Evolutionary conservation across 2,888 invertebrate genomes (phyloP), one percentile per base, ranked within the genome.

Genomic region (Harpalus rubripes): DNA sequence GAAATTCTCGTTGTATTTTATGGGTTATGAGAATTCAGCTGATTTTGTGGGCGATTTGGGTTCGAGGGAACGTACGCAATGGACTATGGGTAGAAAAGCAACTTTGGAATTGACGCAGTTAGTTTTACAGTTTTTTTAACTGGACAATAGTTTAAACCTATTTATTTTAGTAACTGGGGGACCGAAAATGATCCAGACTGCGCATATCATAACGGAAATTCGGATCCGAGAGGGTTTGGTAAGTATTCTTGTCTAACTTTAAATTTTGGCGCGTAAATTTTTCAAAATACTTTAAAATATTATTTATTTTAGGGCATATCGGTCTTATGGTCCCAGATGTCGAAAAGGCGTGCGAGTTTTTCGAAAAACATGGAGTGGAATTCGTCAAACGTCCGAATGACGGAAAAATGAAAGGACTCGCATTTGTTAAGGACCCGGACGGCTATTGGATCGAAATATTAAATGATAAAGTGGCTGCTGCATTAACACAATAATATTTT

Each of bases 351-450:
- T 98, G 98, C 90, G 95, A 95, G 88, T 90, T 92, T 88, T 98
- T 99, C 90, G 97, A 98, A 89, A 93, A 95, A 87, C 92, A 95
- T 84, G 96, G 96, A 0, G 98, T 98, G 4, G 95, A 96, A 86
- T 99, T 98, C 91, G 93, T 98, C 0, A 99, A 98, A 90, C 95
- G 94, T 87, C 98, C 98, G 0, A 94, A 96, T 88, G 98, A 97
- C 88, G 98, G 98, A 0, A 97, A 96, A 90, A 98, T 98, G 97
- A 98, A 96, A 90, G 97, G 97, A 0, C 92, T 98, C 72, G 98
- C 98, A 1, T 98, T 98, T 90, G 97, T 98, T 85, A 96, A 97
- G 88, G 98, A 98, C 90, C 98, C 98, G 0, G 98, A 98, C 90
- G 98, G 98, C 41, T 98, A 98, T 90, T 98, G 98, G 98, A 98